A percentile compares a stretch with the other conserved stretches of the same genome.
These are phyloP conservation scores for Heliconius congener DNA, from an alignment of 1,140 invertebrate species.

Conservation along the genomic window DNA sequence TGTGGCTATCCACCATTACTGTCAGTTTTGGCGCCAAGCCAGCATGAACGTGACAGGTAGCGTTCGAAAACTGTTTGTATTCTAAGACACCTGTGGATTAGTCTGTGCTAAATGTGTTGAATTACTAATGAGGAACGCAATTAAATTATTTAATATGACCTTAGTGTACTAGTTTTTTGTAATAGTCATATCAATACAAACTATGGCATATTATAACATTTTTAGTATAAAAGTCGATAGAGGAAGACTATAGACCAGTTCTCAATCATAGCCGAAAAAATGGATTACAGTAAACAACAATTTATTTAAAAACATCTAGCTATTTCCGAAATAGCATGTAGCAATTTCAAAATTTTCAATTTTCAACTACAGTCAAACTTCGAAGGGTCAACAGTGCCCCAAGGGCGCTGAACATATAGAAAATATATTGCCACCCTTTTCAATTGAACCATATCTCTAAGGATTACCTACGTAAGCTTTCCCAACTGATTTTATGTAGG, in stretches of 20 bases:
- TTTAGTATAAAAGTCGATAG: no score
- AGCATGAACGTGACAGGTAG: slow-evolving; percentile 48
- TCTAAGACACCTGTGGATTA: slow-evolving; percentile 59
- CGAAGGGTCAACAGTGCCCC: neutral
- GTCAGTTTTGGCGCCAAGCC: slow-evolving; percentile 66
- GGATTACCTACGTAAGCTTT: slow-evolving; percentile 24
- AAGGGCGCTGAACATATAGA: slow-evolving; percentile 7
- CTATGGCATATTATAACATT: neutral
- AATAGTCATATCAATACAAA: neutral
- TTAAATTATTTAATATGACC: neutral
- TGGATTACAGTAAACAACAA: no score
- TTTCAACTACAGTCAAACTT: neutral
- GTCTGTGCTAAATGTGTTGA: slow-evolving; percentile 42
- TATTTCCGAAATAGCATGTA: neutral
- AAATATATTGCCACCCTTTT: slow-evolving; percentile 20
- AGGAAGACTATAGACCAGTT: no score
- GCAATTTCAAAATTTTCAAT: neutral
- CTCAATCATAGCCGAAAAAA: no score
- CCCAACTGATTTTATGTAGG: slow-evolving; percentile 15
- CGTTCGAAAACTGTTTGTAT: slow-evolving; percentile 43
- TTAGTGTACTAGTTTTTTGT: neutral
- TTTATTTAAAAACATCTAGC: no score
- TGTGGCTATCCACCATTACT: slow-evolving; percentile 52
- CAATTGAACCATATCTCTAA: slow-evolving; percentile 15
- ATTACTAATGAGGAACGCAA: slow-evolving; percentile 48